Conservation (phyloP, 2,113 vertebrate species). For the Passer montanus region DNA sequence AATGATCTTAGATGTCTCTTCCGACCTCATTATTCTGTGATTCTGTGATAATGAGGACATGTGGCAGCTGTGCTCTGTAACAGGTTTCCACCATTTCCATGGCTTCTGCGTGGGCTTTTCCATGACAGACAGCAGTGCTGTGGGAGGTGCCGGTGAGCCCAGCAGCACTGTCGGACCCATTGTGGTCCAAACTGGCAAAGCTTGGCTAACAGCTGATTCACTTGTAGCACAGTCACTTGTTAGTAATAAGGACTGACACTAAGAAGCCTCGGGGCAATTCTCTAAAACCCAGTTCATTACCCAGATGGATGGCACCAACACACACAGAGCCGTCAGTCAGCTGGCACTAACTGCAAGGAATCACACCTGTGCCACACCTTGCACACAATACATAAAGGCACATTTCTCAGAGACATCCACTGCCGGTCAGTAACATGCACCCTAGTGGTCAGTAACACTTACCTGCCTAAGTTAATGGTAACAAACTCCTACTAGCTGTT, state of each 20-base stretch:
- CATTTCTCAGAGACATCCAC: not conserved
- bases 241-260: not conserved
- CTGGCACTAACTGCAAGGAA: not conserved
- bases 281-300: not conserved
- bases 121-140: not conserved
- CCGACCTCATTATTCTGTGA: too few species aligned
- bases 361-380: accelerated
- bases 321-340: not conserved
- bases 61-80: not conserved
- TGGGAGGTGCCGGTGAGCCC: not conserved
- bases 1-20: too few species aligned
- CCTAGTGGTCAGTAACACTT: not conserved
- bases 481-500: not conserved
- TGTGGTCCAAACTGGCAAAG: not conserved
- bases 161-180: not conserved
- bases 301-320: not conserved
- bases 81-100: not conserved
- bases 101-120: not conserved
- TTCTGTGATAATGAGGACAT: not conserved
- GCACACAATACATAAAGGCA: not conserved
- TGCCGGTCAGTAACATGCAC: not conserved
- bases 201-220: not conserved
- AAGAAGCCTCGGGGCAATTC: not conserved
- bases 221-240: accelerated
- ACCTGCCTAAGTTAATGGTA: not conserved